Conservation (phyloP, 2,888 invertebrate genomes). For the Auanema sp. region DNA sequence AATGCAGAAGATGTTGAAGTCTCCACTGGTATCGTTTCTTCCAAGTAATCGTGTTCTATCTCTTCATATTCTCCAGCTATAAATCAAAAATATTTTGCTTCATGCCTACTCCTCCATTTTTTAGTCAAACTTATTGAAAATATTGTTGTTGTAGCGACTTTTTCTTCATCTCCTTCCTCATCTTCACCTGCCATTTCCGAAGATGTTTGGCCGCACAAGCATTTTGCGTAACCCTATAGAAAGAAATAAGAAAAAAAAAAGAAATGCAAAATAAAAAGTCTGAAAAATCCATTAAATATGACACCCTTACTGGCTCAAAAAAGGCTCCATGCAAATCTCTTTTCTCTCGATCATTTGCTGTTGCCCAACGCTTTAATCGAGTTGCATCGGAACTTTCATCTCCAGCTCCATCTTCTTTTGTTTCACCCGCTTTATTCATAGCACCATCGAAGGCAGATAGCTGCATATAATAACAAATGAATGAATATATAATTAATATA, state of each 20-base stretch:
- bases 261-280: constrained; percentile 2
- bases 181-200: constrained; percentile 25
- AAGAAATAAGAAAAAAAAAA: constrained; percentile 10
- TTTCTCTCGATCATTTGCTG: constrained; percentile 17
- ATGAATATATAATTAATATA: constrained; percentile 9
- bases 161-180: constrained; percentile 25
- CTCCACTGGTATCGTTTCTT: neutral
- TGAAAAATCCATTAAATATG: neutral
- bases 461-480: constrained; percentile 15
- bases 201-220: constrained; percentile 33
- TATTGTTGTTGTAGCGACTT: constrained; percentile 22
- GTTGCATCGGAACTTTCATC: neutral
- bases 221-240: constrained; percentile 37
- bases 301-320: constrained; percentile 36
- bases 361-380: constrained; percentile 11
- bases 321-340: constrained; percentile 38
- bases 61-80: constrained; percentile 17
- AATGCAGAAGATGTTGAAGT: constrained; percentile 19
- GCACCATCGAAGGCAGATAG: constrained; percentile 56
- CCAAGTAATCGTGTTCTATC: constrained; percentile 9
- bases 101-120: neutral
- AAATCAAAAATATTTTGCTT: neutral
- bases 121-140: neutral
- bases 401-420: constrained; percentile 18
- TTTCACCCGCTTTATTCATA: constrained; percentile 53